phyloP scores from a whole-genome alignment of 2,113 vertebrate genomes.

The Callaeas wilsoni region DNA sequence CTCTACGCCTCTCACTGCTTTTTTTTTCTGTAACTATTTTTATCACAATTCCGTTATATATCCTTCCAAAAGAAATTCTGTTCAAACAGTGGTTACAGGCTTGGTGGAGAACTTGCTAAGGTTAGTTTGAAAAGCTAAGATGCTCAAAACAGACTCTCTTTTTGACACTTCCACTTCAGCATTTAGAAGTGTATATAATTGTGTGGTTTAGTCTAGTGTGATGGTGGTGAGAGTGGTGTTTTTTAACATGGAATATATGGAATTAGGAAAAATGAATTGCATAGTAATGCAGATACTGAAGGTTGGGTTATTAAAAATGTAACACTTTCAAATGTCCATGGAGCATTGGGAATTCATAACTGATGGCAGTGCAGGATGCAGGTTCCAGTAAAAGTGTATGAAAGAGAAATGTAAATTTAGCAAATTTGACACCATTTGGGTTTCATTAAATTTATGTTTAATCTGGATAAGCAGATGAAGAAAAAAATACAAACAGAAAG shows the following conservation, averaged over 20 bases:
- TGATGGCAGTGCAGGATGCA: not conserved
- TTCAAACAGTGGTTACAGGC: not conserved
- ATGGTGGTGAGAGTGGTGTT: not conserved
- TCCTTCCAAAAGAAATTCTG: not conserved
- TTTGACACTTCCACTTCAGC: not conserved
- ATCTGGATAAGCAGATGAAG: not conserved
- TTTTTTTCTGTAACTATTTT: constrained; percentile 4
- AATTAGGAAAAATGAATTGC: not conserved
- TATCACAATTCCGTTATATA: not conserved
- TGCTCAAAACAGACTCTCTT: not conserved
- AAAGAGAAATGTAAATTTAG: not conserved
- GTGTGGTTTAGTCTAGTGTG: not conserved
- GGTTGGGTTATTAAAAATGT: not conserved
- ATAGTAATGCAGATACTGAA: not conserved
- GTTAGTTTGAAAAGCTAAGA: not conserved
- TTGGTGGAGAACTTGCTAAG: not conserved
- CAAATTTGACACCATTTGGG: not conserved
- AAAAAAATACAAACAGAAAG: not conserved
- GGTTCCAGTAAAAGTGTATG: not conserved
- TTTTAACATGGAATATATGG: not conserved
- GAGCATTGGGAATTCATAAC: not conserved
- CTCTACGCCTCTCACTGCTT: not conserved
- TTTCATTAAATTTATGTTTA: not conserved
- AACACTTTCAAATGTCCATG: not conserved
- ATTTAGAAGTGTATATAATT: not conserved